phyloP scores from a whole-genome alignment of 37 sponge, comb jelly and placozoan genomes.

The Agelas oroides region DNA sequence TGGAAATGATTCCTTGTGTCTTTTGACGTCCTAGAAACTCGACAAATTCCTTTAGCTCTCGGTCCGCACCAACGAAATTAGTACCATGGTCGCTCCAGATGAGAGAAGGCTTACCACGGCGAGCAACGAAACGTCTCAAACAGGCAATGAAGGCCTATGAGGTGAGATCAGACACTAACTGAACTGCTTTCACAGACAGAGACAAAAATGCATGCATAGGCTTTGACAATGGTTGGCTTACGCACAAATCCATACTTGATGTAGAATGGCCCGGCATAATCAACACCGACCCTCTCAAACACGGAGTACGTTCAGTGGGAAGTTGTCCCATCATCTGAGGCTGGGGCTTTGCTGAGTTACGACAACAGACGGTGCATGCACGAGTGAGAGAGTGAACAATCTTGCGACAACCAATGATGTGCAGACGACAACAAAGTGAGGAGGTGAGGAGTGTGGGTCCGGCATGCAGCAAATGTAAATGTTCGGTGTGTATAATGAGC shows the following conservation, averaged over 20 bases:
- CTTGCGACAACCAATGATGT: too few relatives aligned
- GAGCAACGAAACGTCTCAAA: conserved; percentile 32
- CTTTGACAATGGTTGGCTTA: conserved; percentile 30
- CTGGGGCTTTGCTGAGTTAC: conserved; percentile 15
- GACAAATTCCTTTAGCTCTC: conserved; percentile 35
- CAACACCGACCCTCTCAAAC: conserved; percentile 38
- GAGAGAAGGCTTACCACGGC: conserved; percentile 30
- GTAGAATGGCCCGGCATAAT: conserved; percentile 37
- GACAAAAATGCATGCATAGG: conserved; percentile 39
- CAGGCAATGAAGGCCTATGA: conserved; percentile 43
- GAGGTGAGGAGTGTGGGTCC: background rate
- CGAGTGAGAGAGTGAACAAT: too few relatives aligned
- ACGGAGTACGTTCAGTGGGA: conserved; percentile 38
- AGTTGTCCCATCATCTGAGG: conserved; percentile 59
- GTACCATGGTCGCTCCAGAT: conserved; percentile 58
- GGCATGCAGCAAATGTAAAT: background rate
- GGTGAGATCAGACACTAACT: conserved; percentile 40
- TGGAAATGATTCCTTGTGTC: conserved; percentile 3
- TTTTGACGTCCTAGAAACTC: conserved; percentile 19
- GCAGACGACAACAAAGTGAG: too few relatives aligned
- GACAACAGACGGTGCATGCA: too few relatives aligned
- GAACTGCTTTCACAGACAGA: conserved; percentile 40
- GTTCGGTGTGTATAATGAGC: background rate
- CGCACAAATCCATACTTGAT: conserved; percentile 46
- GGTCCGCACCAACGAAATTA: conserved; percentile 41